Conservation (phyloP, 2,113 vertebrate species). For the Eretmochelys imbricata region DNA sequence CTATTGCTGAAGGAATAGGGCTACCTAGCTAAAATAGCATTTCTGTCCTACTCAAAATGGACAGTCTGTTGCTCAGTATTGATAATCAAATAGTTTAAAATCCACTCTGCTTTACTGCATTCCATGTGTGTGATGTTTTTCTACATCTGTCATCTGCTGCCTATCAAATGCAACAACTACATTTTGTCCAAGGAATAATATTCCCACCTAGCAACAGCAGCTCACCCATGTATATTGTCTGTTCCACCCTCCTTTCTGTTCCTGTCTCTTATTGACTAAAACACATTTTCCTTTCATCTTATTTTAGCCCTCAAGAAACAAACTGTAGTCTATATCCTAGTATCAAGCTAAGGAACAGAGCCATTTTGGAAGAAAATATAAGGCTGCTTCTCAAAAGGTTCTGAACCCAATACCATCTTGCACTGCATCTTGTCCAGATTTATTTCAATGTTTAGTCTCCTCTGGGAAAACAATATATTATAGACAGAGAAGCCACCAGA, state of each 20-base stretch:
- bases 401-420: background rate
- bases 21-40: constrained; percentile 14
- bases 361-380: constrained; percentile 17
- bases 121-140: constrained; percentile 32
- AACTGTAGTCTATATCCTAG: background rate
- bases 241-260: background rate
- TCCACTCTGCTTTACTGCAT: background rate
- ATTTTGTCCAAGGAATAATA: background rate
- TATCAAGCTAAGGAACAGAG: constrained; percentile 37
- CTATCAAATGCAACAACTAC: background rate
- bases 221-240: background rate
- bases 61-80: background rate
- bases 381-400: constrained; percentile 3
- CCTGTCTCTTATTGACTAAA: background rate
- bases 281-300: constrained; percentile 30
- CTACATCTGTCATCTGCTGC: background rate
- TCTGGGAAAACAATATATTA: background rate
- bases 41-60: constrained; percentile 35
- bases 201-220: background rate
- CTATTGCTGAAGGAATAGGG: background rate
- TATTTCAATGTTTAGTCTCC: background rate
- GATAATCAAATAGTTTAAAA: constrained; percentile 48
- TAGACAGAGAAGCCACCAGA: rapidly evolving
- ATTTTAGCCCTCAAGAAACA: background rate
- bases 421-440: constrained; percentile 21